phyloP scores from a whole-genome alignment of 2,113 vertebrate genomes.

The Eurystomus gularis region DNA sequence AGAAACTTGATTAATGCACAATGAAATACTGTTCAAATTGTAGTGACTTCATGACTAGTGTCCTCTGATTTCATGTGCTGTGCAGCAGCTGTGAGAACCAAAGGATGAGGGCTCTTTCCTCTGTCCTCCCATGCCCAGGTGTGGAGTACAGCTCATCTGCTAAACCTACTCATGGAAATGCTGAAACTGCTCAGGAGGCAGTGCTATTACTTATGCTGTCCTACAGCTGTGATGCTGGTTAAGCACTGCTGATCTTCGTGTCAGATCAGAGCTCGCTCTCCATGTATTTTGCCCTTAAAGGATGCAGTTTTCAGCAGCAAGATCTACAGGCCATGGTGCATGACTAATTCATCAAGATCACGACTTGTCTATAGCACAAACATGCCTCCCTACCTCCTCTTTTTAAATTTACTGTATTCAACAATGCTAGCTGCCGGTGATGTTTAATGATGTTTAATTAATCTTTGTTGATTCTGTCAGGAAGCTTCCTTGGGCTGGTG shows the following conservation, averaged over 20 bases:
- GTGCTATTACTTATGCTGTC: background rate
- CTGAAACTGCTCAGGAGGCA: background rate
- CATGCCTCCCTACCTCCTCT: background rate
- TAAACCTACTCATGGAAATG: background rate
- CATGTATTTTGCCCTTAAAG: background rate
- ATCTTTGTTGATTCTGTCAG: constrained; percentile 1
- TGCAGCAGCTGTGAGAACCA: background rate
- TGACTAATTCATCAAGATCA: background rate
- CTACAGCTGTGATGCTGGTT: background rate
- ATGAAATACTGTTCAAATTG: background rate
- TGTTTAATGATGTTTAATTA: constrained; percentile 35
- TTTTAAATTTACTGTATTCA: background rate
- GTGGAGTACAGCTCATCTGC: background rate
- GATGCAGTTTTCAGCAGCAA: background rate
- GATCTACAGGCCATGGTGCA: background rate
- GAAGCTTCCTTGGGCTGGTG: background rate
- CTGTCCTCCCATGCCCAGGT: background rate
- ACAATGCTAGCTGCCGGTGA: background rate
- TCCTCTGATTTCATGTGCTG: background rate
- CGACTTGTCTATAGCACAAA: background rate
- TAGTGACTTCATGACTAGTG: background rate
- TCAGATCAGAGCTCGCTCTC: background rate
- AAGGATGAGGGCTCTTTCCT: background rate
- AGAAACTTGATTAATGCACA: background rate
- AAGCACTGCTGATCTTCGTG: background rate